phyloP scores from a whole-genome alignment of 2,797 vertebrate species.

The Lacerta agilis region DNA sequence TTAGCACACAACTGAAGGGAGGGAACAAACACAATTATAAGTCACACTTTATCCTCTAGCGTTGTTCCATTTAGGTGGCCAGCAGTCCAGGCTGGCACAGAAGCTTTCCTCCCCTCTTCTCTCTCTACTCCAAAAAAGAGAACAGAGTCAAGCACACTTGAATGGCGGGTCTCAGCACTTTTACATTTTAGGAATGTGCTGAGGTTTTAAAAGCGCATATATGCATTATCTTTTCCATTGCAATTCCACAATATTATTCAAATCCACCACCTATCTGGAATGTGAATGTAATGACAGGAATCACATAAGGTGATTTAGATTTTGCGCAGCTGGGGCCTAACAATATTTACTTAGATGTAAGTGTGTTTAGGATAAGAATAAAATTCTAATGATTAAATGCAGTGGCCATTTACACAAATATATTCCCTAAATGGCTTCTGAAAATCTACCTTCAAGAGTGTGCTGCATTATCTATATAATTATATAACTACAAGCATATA shows the following conservation, averaged over 20 bases:
- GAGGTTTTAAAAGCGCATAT: background rate
- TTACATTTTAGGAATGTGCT: background rate
- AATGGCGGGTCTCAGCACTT: background rate
- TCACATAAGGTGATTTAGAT: background rate
- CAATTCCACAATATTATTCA: background rate
- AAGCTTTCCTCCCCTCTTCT: background rate
- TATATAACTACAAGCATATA: background rate
- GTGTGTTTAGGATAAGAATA: background rate
- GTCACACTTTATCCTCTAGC: background rate
- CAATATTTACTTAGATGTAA: background rate
- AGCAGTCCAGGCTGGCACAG: background rate
- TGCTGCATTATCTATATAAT: background rate
- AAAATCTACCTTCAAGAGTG: background rate
- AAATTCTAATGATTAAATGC: background rate
- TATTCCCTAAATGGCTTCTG: background rate
- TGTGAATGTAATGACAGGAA: background rate
- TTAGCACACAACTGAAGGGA: slow-evolving; percentile 4
- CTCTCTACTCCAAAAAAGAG: background rate
- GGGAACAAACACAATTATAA: background rate
- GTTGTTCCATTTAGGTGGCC: background rate
- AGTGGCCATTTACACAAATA: background rate
- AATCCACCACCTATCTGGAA: background rate
- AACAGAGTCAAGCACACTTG: background rate
- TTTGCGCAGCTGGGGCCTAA: background rate
- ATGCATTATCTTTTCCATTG: background rate